Conservation (phyloP, 53 echinoderm and acorn worm species). For the Patiria pectinifera region DNA sequence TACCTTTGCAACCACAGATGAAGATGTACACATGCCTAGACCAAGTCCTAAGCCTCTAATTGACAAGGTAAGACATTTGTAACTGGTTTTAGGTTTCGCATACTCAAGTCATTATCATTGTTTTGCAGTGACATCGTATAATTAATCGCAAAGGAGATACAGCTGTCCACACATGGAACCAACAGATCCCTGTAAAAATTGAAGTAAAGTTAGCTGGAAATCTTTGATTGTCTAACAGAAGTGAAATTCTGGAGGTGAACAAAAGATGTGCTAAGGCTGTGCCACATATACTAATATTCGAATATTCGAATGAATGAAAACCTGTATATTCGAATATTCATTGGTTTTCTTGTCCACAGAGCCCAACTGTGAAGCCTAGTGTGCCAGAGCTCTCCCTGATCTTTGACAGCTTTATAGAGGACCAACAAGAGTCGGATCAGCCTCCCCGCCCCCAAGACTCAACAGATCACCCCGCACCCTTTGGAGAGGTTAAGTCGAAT, state of each 20-base stretch:
- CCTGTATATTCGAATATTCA: background rate
- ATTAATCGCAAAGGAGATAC: no score
- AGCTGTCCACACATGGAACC: no score
- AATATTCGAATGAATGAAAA: background rate
- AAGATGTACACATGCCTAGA: conserved; percentile 75
- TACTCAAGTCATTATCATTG: background rate
- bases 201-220: background rate
- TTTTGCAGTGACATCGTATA: background rate
- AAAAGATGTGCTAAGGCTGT: background rate
- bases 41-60: conserved; percentile 90
- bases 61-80: conserved; percentile 73
- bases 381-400: conserved; percentile 95
- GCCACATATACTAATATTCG: background rate
- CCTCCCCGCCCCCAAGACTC: background rate
- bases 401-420: conserved; percentile 71
- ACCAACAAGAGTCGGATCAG: background rate
- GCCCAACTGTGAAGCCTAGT: conserved; percentile 82
- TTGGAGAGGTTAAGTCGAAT: background rate
- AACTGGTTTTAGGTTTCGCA: background rate
- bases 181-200: background rate
- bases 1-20: conserved; percentile 26
- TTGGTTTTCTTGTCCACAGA: conserved; percentile 61
- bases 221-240: background rate
- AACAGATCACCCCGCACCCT: background rate
- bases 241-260: background rate